These are phyloP conservation scores for Hydrophis major DNA, from an alignment of 2,797 vertebrate genomes.

Conservation along the genomic window DNA sequence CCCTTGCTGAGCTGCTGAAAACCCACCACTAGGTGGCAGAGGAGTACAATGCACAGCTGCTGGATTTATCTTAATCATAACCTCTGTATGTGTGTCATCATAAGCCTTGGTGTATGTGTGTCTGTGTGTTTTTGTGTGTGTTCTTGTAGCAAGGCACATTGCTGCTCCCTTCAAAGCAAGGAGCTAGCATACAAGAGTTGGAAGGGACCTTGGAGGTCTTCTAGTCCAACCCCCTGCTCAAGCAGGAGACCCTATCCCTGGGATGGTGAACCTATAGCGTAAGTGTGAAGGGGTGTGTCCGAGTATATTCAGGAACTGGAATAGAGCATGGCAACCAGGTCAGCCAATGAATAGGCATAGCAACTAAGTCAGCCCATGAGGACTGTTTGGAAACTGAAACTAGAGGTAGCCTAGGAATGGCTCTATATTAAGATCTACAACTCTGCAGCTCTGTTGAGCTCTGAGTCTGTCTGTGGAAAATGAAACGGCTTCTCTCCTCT, in stretches of 20 bases:
- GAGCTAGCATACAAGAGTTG: not conserved
- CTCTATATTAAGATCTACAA: no score
- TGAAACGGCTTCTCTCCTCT: no score
- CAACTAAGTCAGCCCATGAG: no score
- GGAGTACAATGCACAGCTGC: not conserved
- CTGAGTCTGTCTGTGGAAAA: no score
- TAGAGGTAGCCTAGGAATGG: no score
- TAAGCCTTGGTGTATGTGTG: not conserved
- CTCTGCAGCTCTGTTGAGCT: no score
- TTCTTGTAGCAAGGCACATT: not conserved
- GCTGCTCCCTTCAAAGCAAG: not conserved
- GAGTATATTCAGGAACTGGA: no score
- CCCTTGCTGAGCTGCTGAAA: not conserved
- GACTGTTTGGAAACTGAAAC: no score
- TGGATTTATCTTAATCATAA: not conserved
- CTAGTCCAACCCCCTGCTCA: not conserved
- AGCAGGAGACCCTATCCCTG: not conserved
- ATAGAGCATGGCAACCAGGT: no score
- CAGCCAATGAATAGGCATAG: no score
- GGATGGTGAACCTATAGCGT: no score
- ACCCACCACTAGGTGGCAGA: not conserved
- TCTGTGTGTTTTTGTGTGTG: not conserved
- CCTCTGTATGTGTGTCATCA: not conserved
- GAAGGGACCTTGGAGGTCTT: not conserved
- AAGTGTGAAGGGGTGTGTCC: not conserved